Conservation (phyloP, 2,888 invertebrate species). For the Anoplius nigerrimus region DNA sequence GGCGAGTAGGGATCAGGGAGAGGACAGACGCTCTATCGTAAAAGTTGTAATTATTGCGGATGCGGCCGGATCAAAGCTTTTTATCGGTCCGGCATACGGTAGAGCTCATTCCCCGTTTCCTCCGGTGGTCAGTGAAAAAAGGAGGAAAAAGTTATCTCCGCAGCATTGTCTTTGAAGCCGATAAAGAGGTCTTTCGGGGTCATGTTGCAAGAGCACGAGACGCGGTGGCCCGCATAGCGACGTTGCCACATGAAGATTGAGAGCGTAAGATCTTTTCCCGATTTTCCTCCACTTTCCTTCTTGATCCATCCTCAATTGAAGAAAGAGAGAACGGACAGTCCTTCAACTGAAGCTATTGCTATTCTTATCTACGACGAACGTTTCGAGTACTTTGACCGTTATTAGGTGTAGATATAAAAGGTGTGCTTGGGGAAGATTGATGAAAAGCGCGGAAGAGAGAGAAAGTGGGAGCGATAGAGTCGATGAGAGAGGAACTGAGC, state of each 20-base stretch:
- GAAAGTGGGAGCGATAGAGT: neutral
- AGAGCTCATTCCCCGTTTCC: neutral
- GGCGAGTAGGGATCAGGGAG: too few relatives aligned
- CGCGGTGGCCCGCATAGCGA: constrained; percentile 1
- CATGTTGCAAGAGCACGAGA: constrained; percentile 47
- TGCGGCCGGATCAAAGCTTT: constrained; percentile 29
- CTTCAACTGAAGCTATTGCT: too few relatives aligned
- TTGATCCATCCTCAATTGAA: neutral
- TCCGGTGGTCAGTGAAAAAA: neutral
- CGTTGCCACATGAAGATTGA: constrained; percentile 17
- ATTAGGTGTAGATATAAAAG: too few relatives aligned
- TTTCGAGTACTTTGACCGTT: too few relatives aligned
- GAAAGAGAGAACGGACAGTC: too few relatives aligned
- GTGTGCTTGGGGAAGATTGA: too few relatives aligned
- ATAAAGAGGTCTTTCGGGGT: constrained; percentile 44
- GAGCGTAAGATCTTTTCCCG: neutral
- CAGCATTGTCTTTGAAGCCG: constrained; percentile 40
- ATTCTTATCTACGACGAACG: too few relatives aligned
- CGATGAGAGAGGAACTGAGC: constrained; percentile 7
- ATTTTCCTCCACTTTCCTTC: neutral
- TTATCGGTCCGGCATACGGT: constrained; percentile 16
- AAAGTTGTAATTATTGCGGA: neutral
- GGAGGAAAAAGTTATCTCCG: constrained; percentile 33
- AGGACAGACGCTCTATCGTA: too few relatives aligned
- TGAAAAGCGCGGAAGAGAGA: neutral